Evolutionary conservation across 2,888 invertebrate genomes (phyloP).

Genomic region (Acanthopleura granulata): DNA sequence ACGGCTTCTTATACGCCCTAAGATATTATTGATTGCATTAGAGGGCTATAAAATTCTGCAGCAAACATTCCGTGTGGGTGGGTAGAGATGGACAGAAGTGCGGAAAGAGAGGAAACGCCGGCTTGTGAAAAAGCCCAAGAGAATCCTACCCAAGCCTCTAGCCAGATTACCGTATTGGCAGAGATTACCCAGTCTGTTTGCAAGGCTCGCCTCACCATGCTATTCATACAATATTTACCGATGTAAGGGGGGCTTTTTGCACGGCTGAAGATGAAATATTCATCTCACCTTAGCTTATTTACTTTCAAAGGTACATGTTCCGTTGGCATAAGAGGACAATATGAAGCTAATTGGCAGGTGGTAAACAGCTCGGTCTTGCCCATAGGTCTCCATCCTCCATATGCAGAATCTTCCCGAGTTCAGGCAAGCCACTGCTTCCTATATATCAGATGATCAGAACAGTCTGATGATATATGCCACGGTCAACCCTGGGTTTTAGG

Average conservation of each 20-base stretch:
- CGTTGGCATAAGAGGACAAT: too few relatives aligned
- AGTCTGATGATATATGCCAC: too few relatives aligned
- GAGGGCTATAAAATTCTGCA: conserved; percentile 3
- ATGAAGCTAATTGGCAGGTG: too few relatives aligned
- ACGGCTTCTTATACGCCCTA: background rate
- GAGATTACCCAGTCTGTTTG: conserved; percentile 14
- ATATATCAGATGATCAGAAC: too few relatives aligned
- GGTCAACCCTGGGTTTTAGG: too few relatives aligned
- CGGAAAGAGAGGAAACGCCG: background rate
- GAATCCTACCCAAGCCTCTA: background rate
- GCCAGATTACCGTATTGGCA: conserved; percentile 11
- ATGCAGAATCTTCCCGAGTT: too few relatives aligned
- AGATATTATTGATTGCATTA: conserved; percentile 17
- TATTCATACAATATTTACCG: conserved; percentile 14
- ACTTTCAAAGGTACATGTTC: background rate
- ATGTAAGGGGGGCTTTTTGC: background rate
- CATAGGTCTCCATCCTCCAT: too few relatives aligned
- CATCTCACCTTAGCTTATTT: conserved; percentile 11
- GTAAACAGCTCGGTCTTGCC: too few relatives aligned
- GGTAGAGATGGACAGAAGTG: background rate
- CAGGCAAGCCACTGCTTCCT: too few relatives aligned
- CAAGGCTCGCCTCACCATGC: background rate
- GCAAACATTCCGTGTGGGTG: conserved; percentile 13
- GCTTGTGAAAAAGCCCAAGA: background rate
- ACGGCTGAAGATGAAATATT: conserved; percentile 9